Percentiles rank a stretch among this genome's conserved stretches.
phyloP scores from a whole-genome alignment of 1,140 invertebrate genomes.

The Ephestia elutella region DNA sequence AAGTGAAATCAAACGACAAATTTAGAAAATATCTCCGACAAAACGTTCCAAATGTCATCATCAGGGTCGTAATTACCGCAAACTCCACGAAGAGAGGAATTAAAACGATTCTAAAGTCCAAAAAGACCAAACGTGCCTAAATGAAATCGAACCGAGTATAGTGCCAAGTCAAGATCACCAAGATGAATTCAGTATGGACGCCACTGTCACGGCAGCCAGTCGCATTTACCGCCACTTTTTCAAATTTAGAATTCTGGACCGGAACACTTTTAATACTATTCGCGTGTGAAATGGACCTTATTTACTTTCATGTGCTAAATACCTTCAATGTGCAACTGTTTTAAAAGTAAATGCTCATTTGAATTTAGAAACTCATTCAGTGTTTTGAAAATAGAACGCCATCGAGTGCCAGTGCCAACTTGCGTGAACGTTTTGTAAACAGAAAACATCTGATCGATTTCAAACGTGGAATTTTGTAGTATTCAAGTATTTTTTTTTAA shows the following conservation, averaged over 20 bases:
- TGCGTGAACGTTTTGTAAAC: conserved; percentile 24
- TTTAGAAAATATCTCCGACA: too few species aligned
- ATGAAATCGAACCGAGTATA: not conserved
- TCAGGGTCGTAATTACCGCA: not conserved
- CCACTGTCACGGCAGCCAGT: conserved; percentile 36
- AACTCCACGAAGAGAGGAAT: not conserved
- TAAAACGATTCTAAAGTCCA: not conserved
- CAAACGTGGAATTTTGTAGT: not conserved
- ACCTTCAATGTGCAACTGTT: conserved; percentile 25
- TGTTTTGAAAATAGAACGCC: conserved; percentile 14
- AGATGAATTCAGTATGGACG: conserved; percentile 48
- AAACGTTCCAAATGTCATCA: too few species aligned
- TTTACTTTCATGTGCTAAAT: conserved; percentile 63
- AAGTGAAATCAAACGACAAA: too few species aligned
- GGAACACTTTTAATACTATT: conserved; percentile 60
- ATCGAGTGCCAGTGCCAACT: conserved; percentile 18
- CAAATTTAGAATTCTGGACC: conserved; percentile 68
- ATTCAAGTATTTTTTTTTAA: not conserved
- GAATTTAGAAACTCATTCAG: not conserved
- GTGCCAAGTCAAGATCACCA: not conserved
- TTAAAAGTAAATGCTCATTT: conserved; percentile 1
- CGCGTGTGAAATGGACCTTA: conserved; percentile 69
- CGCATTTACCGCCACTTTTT: conserved; percentile 43
- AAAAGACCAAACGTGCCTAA: not conserved
- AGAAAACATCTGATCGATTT: conserved; percentile 35